Conservation (phyloP, 2,797 vertebrate species). For the Epinephelus coioides region DNA sequence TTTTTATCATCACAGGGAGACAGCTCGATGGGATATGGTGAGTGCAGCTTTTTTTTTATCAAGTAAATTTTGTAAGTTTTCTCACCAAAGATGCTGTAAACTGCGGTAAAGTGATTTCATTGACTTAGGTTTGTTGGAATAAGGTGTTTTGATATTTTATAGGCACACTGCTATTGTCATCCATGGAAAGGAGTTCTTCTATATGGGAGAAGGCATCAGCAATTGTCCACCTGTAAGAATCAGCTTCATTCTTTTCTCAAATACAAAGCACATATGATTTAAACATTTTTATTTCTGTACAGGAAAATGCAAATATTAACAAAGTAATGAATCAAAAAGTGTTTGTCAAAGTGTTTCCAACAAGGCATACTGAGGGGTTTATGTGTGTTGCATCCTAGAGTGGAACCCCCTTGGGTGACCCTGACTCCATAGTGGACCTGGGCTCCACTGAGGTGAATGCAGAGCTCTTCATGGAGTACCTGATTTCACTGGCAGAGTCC, state of each 20-base stretch:
- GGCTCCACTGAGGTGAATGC: constrained; percentile 94
- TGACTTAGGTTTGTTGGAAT: not conserved
- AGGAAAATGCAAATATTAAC: not conserved
- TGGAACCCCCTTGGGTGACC: constrained; percentile 90
- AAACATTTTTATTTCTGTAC: not conserved
- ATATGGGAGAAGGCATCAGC: constrained; percentile 90
- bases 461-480: constrained; percentile 93
- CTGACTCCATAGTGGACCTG: constrained; percentile 91
- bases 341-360: not conserved
- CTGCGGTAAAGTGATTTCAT: not conserved
- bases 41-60: constrained; percentile 68
- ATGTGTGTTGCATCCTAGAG: constrained; percentile 81
- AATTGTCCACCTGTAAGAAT: constrained; percentile 90
- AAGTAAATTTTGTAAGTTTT: not conserved
- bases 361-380: not conserved
- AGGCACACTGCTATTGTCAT: constrained; percentile 98
- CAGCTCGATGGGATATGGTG: constrained; percentile 98
- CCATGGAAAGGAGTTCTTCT: constrained; percentile 95
- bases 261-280: not conserved
- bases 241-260: not conserved
- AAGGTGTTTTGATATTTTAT: constrained; percentile 26
- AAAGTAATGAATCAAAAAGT: not conserved
- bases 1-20: constrained; percentile 86
- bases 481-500: constrained; percentile 91
- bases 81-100: not conserved